Conservation (phyloP, 2,113 vertebrate genomes). For the Mesembrinibis cayennensis region DNA sequence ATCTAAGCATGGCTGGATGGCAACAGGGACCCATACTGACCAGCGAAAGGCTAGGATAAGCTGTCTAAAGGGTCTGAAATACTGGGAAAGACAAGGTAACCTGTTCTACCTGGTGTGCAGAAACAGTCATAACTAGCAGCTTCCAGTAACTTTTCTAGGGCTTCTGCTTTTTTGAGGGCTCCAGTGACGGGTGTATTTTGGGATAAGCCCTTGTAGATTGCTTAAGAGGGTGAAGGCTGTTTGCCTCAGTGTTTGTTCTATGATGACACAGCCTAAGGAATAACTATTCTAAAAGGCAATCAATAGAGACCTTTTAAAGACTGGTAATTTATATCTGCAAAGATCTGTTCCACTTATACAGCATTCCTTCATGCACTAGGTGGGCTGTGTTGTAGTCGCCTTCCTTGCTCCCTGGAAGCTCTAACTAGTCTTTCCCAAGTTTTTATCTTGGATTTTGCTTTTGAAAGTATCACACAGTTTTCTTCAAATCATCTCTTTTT, state of each 20-base stretch:
- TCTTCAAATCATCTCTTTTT: not conserved
- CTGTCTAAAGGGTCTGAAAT: not conserved
- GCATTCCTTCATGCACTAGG: not conserved
- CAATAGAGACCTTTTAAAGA: not conserved
- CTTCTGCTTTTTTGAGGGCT: not conserved
- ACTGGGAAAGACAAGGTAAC: not conserved
- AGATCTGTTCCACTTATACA: not conserved
- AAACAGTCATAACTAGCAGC: not conserved
- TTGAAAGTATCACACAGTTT: not conserved
- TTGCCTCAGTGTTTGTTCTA: not conserved
- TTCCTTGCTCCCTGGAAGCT: not conserved
- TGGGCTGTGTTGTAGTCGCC: not conserved
- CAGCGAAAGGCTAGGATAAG: not conserved
- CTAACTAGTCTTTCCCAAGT: not conserved
- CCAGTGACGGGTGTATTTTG: not conserved
- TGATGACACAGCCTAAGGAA: not conserved
- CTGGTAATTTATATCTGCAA: not conserved
- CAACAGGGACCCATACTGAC: not conserved
- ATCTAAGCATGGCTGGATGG: not conserved
- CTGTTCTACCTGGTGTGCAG: not conserved
- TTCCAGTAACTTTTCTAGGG: not conserved
- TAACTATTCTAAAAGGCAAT: not conserved
- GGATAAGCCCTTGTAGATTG: not conserved
- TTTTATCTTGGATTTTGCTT: not conserved
- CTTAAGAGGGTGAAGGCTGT: not conserved